Evolutionary conservation across 2,888 invertebrate species (phyloP).

Genomic region (Clunio marinus): DNA sequence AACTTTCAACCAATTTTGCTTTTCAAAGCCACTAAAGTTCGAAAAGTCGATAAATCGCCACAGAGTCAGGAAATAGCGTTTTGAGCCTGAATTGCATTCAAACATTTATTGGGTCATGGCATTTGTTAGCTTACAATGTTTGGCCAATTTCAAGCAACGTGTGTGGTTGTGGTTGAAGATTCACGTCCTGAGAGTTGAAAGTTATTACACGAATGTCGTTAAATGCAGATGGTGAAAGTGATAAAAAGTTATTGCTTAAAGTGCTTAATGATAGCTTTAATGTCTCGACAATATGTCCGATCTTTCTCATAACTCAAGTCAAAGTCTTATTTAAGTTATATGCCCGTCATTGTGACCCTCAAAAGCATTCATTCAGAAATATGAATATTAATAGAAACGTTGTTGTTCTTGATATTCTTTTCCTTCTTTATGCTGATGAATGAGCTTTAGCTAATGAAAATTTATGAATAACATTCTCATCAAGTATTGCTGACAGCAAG

Average conservation of each 20-base stretch:
- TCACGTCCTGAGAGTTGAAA: background rate
- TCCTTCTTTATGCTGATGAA: background rate
- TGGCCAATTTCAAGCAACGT: background rate
- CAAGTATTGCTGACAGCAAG: too few relatives aligned
- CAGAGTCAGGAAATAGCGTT: background rate
- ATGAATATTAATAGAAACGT: background rate
- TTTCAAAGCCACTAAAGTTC: background rate
- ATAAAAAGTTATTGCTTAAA: background rate
- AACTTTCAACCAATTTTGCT: too few relatives aligned
- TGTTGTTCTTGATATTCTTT: background rate
- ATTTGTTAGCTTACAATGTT: background rate
- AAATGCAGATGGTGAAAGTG: constrained; percentile 5
- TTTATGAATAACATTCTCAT: constrained; percentile 3
- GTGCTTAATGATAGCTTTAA: constrained; percentile 4
- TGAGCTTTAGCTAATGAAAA: background rate
- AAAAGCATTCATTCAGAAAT: background rate
- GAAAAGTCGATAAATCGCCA: constrained; percentile 6
- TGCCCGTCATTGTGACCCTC: background rate
- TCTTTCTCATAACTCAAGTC: background rate
- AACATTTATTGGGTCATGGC: background rate
- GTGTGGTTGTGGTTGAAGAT: background rate
- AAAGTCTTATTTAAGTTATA: too few relatives aligned
- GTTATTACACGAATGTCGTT: background rate
- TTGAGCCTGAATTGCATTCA: constrained; percentile 1
- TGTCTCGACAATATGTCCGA: background rate